Base-by-base conservation (phyloP, 2,113 vertebrate genomes). In the Herpetotheres cachinnans region DNA sequence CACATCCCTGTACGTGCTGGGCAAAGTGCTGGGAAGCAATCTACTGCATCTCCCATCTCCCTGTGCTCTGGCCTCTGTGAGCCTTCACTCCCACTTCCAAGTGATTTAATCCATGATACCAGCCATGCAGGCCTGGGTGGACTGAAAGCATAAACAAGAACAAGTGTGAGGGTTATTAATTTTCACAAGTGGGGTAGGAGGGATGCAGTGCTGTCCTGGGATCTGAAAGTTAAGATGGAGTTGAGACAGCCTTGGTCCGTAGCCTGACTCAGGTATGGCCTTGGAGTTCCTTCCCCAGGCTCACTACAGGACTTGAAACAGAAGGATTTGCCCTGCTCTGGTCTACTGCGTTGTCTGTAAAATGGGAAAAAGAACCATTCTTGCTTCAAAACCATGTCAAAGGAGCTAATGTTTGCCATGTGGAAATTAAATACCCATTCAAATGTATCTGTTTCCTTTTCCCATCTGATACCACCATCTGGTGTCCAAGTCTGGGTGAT, bases 1-100 rank as follows among this genome's bases (percentile, higher is more conserved):
- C 42, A 18, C 7, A 12, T 50, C 52, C 22, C 29, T 1, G 1
- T 15, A 25, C 25, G 25, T 4, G 9, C 10, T 5, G 6, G 5
- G 17, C 8, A 21, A 83, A 87, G 32, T 10, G 11, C 21, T 59
- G 22, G 30, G 10, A 74, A 42, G 3, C 3, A 6, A 65, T 34
- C 18, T 79, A 26, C n/a, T 84, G 30, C 25, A 13, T 30, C 29
- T 56, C 25, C 34, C 24, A 21, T 67, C 24, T 54, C 9, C 52
- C 11, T 62, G 17, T 80, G 11, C 55, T 10, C 13, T 32, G 29
- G 7, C 27, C 6, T 27, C 29, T 16, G 2, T 24, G 13, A 40
- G 13, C 36, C 27, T 42, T 42, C 42, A 42, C 42, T 42, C 42
- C 42, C 25, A 29, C 44, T 77, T 77, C 54, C 15, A 25, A 74